These are phyloP conservation scores for Drosophila ustulata DNA, from an alignment of 2,888 invertebrate genomes.

Conservation along the genomic window DNA sequence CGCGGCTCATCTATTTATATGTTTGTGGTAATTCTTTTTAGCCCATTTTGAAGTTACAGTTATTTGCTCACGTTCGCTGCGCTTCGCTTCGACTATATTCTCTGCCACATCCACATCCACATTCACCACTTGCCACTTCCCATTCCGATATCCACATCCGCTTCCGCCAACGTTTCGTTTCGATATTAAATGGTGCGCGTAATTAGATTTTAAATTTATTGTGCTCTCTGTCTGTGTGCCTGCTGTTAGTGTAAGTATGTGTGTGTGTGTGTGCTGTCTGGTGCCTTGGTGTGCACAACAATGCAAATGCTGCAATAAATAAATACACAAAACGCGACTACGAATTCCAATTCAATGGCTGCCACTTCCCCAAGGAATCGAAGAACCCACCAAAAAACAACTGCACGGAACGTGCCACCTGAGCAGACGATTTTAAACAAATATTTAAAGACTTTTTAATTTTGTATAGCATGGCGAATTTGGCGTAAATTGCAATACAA, in stretches of 20 bases:
- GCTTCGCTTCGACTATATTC: constrained; percentile 18
- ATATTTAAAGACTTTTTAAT: constrained; percentile 23
- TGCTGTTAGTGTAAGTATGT: constrained; percentile 22
- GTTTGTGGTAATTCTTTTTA: constrained; percentile 44
- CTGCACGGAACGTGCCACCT: constrained; percentile 19
- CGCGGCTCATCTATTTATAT: constrained; percentile 58
- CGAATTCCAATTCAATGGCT: constrained; percentile 61
- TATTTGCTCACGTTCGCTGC: constrained; percentile 54
- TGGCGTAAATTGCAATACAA: neutral
- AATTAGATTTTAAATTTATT: constrained; percentile 80
- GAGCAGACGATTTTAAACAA: constrained; percentile 3
- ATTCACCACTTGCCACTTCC: constrained; percentile 10
- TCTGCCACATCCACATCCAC: constrained; percentile 7
- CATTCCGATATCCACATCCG: constrained; percentile 27
- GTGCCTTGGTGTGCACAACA: constrained; percentile 66
- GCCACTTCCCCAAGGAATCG: constrained; percentile 6
- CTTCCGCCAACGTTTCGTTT: constrained; percentile 36
- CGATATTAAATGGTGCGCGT: constrained; percentile 80
- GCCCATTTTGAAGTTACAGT: constrained; percentile 40
- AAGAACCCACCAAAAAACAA: constrained; percentile 10
- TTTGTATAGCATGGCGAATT: neutral
- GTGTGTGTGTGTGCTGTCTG: constrained; percentile 56
- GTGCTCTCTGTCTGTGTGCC: constrained; percentile 45
- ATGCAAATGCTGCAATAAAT: constrained; percentile 76
- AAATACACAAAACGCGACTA: constrained; percentile 71